Evolutionary conservation across 1,140 invertebrate genomes (phyloP), one percentile per base, ranked within the genome.

Genomic region (Sogatella furcifera): DNA sequence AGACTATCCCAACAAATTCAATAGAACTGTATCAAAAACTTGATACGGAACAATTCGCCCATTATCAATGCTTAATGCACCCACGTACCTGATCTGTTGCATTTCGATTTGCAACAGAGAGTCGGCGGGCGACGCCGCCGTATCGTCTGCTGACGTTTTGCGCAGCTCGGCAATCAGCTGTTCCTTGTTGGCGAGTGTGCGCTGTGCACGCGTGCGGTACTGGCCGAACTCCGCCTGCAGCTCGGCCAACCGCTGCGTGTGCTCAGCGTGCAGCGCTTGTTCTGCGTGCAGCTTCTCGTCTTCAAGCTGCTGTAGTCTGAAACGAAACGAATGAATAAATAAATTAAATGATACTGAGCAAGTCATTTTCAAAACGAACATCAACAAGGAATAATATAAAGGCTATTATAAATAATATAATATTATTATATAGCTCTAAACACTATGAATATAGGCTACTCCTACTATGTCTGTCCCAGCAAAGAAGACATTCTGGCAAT

Each of bases 161-260:
- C 80, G 81, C 13, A 90, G 71, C 67, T 82, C 82, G 13, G 78
- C 69, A 61, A 90, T 90, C 14, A 90, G 70, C 64, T 83, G 80
- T 65, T 91, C 88, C 71, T 90, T 90, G 61, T 86, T 84, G 71
- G 87, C 79, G 17, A 92, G 71, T 58, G 88, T 89, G 65, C 81
- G 81, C 57, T 88, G 78, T 8, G 89, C 89, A 65, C 84, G 78
- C 6, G 74, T 74, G 70, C 83, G 83, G 71, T 90, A 89, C 61
- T 86, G 83, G 64, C 81, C 78, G 54, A 85, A 73, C 68, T 86
- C 86, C 19, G 77, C 77, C 64, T 82, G 76, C 72, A 79, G 72
- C 70, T 78, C 77, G 59, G 81, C 79, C 14, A 81, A 59, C 60
- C 72, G 74, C 14, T 74, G 69, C 55, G 75, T 73, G 9, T 13